Base-by-base conservation (phyloP, 2,113 vertebrate species). In the Atlantisia rogersi region DNA sequence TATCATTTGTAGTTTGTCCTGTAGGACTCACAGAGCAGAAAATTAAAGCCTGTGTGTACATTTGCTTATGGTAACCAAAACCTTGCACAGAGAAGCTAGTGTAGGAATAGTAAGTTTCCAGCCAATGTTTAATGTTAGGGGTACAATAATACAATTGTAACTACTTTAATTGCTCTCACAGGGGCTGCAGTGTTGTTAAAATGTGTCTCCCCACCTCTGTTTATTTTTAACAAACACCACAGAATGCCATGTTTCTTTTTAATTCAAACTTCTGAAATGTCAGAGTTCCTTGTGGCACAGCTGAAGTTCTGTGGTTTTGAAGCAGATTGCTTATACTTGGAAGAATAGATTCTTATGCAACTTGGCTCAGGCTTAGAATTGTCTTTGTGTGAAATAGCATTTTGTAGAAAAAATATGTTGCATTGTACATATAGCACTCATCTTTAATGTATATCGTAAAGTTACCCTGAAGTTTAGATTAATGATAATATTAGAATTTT, bases 21-120 rank as follows among this genome's bases (percentile, higher is more conserved):
- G 29, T 95, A 74, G 76, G 58, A 69, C 29, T 71, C 69, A 18
- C 35, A 90, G 80, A 87, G 67, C 44, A 65, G 63, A 85, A 85
- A 40, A 73, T 76, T 19, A 68, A 85, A 69, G 37, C 28, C 31
- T 63, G 5, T 42, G 40, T 48, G 6, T 58, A 46, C n/a, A 15
- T 91, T 77, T 90, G n/a, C 29, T 75, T 82, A 4, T 53, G 37
- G n/a, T 60, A 63, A 42, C 58, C 39, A 89, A 84, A 94, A 64
- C 37, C 9, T 77, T 86, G 17, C 26, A 18, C 10, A 68, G 74
- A 55, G 21, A 52, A 91, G 46, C 20, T 64, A 24, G 6, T 50
- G 12, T 56, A 31, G 31, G 32, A 90, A 48, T 67, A 56, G 58
- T 11, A 28, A 60, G 8, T 82, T 97, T 80, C 53, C 70, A 76